These are phyloP conservation scores for Drosophila serrata DNA, from an alignment of 1,140 invertebrate genomes.

Conservation along the genomic window DNA sequence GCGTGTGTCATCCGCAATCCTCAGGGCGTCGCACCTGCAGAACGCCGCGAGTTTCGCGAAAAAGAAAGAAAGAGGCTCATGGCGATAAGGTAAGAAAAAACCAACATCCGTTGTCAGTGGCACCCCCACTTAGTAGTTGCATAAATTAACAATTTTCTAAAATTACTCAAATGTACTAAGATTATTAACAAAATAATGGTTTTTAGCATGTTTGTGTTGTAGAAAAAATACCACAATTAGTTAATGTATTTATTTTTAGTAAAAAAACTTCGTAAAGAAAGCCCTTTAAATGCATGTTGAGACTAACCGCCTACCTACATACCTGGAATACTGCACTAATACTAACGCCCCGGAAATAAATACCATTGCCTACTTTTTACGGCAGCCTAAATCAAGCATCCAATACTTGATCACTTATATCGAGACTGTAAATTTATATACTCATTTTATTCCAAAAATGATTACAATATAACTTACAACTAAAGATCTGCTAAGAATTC, in stretches of 20 bases:
- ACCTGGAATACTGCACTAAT: not conserved
- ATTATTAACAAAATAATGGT: too few relatives aligned
- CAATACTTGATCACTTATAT: not conserved
- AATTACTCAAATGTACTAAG: too few relatives aligned
- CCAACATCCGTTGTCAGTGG: too few relatives aligned
- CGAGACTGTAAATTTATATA: not conserved
- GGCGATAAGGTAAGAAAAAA: not conserved
- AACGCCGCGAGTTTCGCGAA: conserved; percentile 25
- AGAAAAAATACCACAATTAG: too few relatives aligned
- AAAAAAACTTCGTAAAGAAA: not conserved
- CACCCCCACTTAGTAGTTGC: too few relatives aligned
- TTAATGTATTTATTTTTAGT: not conserved
- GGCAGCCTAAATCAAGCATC: not conserved
- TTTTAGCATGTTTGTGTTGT: too few relatives aligned
- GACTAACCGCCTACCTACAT: too few relatives aligned
- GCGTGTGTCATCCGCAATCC: conserved; percentile 5
- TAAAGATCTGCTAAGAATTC: not conserved
- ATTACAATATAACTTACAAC: not conserved
- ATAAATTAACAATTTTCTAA: too few relatives aligned
- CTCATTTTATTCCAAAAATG: not conserved
- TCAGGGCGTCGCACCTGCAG: not conserved
- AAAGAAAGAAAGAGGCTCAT: conserved; percentile 12
- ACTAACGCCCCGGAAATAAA: not conserved
- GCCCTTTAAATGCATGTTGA: not conserved
- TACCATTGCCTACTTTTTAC: not conserved